These are phyloP conservation scores for Ormyrus nitidulus DNA, from an alignment of 2,888 invertebrate genomes.

Conservation along the genomic window DNA sequence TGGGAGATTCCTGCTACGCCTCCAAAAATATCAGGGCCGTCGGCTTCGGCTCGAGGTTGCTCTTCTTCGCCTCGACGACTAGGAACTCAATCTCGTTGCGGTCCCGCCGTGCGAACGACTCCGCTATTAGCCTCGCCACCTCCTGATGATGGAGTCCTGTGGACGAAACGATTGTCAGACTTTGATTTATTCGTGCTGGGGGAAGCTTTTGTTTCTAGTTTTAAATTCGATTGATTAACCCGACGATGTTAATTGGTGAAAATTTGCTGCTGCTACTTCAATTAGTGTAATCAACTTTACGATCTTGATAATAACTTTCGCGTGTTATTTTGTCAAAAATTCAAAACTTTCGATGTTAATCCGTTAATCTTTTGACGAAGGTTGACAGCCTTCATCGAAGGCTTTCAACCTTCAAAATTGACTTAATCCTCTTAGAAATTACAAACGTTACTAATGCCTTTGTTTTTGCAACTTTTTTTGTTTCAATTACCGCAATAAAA, in stretches of 20 bases:
- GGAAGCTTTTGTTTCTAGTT: too few species aligned
- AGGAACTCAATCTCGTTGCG: conserved; percentile 94
- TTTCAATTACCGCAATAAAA: too few species aligned
- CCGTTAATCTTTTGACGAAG: conserved; percentile 12
- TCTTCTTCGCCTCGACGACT: conserved; percentile 94
- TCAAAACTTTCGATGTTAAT: background rate
- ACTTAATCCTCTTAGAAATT: background rate
- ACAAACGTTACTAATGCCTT: background rate
- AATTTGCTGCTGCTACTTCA: too few species aligned
- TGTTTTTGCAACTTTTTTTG: background rate
- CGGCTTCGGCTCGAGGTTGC: conserved; percentile 93
- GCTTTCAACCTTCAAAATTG: background rate
- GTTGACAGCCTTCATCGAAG: background rate
- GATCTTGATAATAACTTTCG: too few species aligned
- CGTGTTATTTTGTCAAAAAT: too few species aligned
- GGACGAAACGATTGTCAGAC: background rate
- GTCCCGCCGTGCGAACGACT: conserved; percentile 93
- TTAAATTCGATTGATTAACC: too few species aligned
- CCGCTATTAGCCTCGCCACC: conserved; percentile 93
- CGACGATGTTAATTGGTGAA: too few species aligned
- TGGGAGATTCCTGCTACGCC: conserved; percentile 85
- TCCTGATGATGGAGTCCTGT: conserved; percentile 78
- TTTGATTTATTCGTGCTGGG: too few species aligned
- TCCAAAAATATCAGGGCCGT: conserved; percentile 93
- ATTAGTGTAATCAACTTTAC: too few species aligned